Conservation (phyloP, 2,888 invertebrate species). For the Apeira syringaria region DNA sequence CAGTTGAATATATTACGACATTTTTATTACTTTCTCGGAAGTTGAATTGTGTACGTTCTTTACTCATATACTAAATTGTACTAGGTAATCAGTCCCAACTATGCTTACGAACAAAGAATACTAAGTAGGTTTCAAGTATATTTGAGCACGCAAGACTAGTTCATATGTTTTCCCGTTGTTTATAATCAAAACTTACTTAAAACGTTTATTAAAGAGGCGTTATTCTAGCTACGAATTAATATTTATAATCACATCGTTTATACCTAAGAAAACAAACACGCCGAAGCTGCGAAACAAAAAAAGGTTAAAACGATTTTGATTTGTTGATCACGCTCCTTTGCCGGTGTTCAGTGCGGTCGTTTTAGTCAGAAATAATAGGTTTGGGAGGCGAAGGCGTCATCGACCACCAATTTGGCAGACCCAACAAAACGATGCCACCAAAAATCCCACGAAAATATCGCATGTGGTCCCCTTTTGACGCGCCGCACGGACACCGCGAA, state of each 20-base stretch:
- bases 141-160: too few relatives aligned
- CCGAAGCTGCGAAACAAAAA: slow-evolving; percentile 39
- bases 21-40: slow-evolving; percentile 15
- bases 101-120: not conserved
- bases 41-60: too few relatives aligned
- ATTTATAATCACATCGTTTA: slow-evolving; percentile 71
- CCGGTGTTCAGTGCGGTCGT: slow-evolving; percentile 59
- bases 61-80: too few relatives aligned
- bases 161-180: slow-evolving; percentile 3
- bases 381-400: slow-evolving; percentile 72
- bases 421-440: slow-evolving; percentile 52
- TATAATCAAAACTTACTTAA: slow-evolving; percentile 13
- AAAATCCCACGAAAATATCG: slow-evolving; percentile 66
- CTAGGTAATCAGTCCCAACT: too few relatives aligned
- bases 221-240: slow-evolving; percentile 49
- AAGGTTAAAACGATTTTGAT: slow-evolving; percentile 59
- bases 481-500: slow-evolving; percentile 58
- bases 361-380: slow-evolving; percentile 72
- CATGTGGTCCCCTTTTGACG: slow-evolving; percentile 77
- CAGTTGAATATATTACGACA: slow-evolving; percentile 10
- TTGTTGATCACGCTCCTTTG: slow-evolving; percentile 72
- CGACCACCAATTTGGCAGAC: slow-evolving; percentile 76
- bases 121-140: not conserved
- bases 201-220: slow-evolving; percentile 29
- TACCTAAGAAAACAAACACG: slow-evolving; percentile 80